Evolutionary conservation across 2,888 invertebrate genomes (phyloP), one percentile per base, ranked within the genome.

Genomic region (Liopterus haemorrhoidalis): DNA sequence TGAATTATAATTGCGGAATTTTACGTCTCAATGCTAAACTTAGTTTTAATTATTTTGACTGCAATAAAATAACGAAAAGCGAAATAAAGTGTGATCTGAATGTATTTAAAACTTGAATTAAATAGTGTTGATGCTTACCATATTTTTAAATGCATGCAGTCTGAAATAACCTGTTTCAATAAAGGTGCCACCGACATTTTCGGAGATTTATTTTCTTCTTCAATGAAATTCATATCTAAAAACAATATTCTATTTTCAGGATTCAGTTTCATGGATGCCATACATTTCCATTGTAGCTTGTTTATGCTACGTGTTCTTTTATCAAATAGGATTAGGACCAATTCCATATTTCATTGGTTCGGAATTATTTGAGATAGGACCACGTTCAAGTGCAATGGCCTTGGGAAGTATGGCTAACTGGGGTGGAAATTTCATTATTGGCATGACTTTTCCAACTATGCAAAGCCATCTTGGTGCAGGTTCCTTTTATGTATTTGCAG

Each of bases 321-420:
- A 84, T 61, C 88, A 89, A 42, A 72, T 90, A 46, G 91, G 90
- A 0, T 73, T 92, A 22, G 91, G 91, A 0, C 89, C 90, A 1
- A 85, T 90, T 59, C 88, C 90, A 0, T 90, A 82, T 64, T 89
- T 90, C 61, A 84, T 89, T 54, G 89, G 85, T 12, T 80, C 88
- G 69, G 91, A 92, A 69, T 64, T 91, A 41, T 89, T 91, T 62
- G 87, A 88, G 60, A 83, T 87, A 48, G 84, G 82, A 0, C 86
- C 90, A 0, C 76, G 89, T n/a, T 79, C 87, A 0, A 80, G 81
- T 14, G 89, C 86, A 39, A 90, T 91, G 88, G 81, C 90, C 33
- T 73, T 89, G 64, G 91, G 90, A 28, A 88, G 88, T 49, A 76
- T 89, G 57, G 76, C 81, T 48, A 93, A 91, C 64, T 94, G 93